Evolutionary conservation across 2,797 vertebrate species (phyloP).

Genomic region (Macroramphosus scolopax): DNA sequence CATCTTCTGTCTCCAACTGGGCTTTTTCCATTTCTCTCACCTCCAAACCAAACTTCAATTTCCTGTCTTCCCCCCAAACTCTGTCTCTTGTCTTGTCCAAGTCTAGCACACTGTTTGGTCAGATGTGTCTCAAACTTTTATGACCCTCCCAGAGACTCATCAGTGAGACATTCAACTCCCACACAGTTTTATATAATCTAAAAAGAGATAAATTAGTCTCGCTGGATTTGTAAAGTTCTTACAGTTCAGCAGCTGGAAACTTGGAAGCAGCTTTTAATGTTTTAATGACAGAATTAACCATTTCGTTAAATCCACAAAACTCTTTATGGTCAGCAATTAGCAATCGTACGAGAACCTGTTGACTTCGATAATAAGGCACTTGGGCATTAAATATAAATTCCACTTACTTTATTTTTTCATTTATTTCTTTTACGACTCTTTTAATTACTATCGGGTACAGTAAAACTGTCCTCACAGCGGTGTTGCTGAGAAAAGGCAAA

Average conservation of each 20-base stretch:
- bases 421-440: too few relatives aligned
- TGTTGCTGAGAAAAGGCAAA: too few relatives aligned
- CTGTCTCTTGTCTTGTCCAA: slow-evolving; percentile 17
- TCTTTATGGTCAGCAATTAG: slow-evolving; percentile 6
- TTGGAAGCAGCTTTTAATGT: neutral
- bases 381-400: neutral
- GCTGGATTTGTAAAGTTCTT: slow-evolving; percentile 6
- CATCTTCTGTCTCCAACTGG: slow-evolving; percentile 12
- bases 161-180: slow-evolving; percentile 16
- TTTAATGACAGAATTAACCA: slow-evolving; percentile 20
- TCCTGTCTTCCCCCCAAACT: neutral
- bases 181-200: slow-evolving; percentile 22
- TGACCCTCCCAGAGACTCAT: slow-evolving; percentile 25
- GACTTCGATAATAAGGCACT: slow-evolving; percentile 1
- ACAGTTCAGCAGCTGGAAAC: slow-evolving; percentile 13
- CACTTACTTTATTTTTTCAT: too few relatives aligned
- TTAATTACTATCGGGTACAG: too few relatives aligned
- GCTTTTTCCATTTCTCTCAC: slow-evolving; percentile 14
- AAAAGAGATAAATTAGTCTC: slow-evolving; percentile 15
- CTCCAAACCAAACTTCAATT: neutral
- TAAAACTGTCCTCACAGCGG: too few relatives aligned
- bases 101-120: slow-evolving; percentile 21
- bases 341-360: neutral
- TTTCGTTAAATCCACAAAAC: slow-evolving; percentile 13
- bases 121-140: slow-evolving; percentile 28